Evolutionary conservation across 2,888 invertebrate species (phyloP), one percentile per base, ranked within the genome.

Genomic region (Pristionchus exspectatus): DNA sequence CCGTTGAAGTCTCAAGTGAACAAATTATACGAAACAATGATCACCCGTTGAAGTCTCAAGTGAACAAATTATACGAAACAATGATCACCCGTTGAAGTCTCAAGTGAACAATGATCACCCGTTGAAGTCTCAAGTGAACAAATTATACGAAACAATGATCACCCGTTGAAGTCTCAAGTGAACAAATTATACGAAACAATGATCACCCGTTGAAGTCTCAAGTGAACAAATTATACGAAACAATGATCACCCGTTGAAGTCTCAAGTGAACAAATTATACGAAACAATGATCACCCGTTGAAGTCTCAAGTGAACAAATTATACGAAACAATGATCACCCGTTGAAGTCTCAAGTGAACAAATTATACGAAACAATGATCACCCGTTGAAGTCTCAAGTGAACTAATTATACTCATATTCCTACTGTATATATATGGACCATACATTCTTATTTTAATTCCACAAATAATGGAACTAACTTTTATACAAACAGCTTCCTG

Each of bases 401-500:
- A 18, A 63, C 33, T 2, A 63, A 56, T 85, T 9, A 14, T 69
- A 9, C n/a, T 69, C 69, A 27, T 50, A 50, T 50, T 50, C 44
- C 3, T 9, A 44, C n/a, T n/a, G n/a, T n/a, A n/a, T n/a, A n/a
- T n/a, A n/a, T n/a, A n/a, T n/a, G n/a, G n/a, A n/a, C n/a, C 44
- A 50, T 50, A 50, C 44, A 50, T 38, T 38, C 38, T 38, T 38
- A 38, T 38, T 38, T 38, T 38, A 3, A 38, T 38, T 38, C 38
- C 5, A 38, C 2, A 0, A 21, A 56, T 18, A 27, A 33, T 12
- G 2, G 14, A 7, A 66, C 86, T 38, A 38, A 66, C 90, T 89
- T 90, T 90, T 69, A 92, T 90, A 86, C 93, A 93, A 33, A 93
- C 93, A 9, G 93, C 93, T 88, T 93, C 90, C 84, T 92, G 93